Base-by-base conservation (phyloP, 2,113 vertebrate species). In the Pollimyrus isidori region DNA sequence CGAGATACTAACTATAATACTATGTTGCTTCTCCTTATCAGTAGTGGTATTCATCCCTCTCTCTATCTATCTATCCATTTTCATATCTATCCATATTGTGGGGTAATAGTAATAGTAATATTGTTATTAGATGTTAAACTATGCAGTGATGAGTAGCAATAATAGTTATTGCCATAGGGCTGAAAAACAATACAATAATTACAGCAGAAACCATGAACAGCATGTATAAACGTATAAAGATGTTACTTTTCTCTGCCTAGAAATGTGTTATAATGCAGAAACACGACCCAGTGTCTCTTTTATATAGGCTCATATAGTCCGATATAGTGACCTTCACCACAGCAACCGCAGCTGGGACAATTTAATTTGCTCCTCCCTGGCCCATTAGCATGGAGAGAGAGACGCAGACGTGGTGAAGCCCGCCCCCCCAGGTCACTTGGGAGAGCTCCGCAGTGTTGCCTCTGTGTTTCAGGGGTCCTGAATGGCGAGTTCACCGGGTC, bases 381-480 rank as follows among this genome's bases (percentile, higher is more conserved):
- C 11, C 30, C 26, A 87, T 87, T 87, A 87, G 85, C 50, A 87
- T 56, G 30, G 49, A 56, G 85, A 87, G 30, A 53, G 50, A 87
- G 53, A 35, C 4, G 30, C 85, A 53, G 85, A 53, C 48, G 26
- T 48, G 26, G 85, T 1, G 10, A 30, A 13, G 7, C 85, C 26
- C 84, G 35, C 84, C 56, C 23, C 62, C 9, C 62, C 62, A 65
- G 58, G 58, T 65, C 58, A 65, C 58, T 52, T 86, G 85, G 85
- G 85, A 53, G 49, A 52, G 6, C n/a, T 46, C 49, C 0, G 49
- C 11, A 26, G 49, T 19, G 7, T 53, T 11, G 5, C n/a, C n/a
- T 13, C 46, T 52, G 21, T 30, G 49, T 52, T 23, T 86, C 26
- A 7, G 85, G 15, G 85, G 48, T 19, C 50, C 49, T 85, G 85